Conservation (phyloP, 2,797 vertebrate species). For the Sebastes nivosus region DNA sequence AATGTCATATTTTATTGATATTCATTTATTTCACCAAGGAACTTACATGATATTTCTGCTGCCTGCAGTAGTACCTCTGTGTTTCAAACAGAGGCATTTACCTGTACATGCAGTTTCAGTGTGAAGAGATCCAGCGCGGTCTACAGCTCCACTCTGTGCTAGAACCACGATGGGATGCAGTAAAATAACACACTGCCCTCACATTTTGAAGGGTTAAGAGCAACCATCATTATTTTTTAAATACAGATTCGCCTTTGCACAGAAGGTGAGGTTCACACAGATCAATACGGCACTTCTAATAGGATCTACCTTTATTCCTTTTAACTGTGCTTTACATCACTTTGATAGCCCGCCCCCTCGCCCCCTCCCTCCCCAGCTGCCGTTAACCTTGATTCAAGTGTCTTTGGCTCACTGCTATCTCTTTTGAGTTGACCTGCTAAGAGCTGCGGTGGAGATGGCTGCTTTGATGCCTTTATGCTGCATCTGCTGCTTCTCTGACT, state of each 20-base stretch:
- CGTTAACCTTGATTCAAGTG: slow-evolving; percentile 66
- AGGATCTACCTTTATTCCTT: slow-evolving; percentile 51
- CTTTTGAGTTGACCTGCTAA: slow-evolving; percentile 67
- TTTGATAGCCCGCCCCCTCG: slow-evolving; percentile 50
- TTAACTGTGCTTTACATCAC: slow-evolving; percentile 62
- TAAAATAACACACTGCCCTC: not conserved
- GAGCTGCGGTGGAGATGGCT: slow-evolving; percentile 50
- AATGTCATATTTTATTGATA: not conserved
- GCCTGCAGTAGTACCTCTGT: not conserved
- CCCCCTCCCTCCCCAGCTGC: slow-evolving; percentile 3
- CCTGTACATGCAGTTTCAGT: not conserved
- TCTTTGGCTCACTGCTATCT: slow-evolving; percentile 52
- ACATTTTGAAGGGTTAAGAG: slow-evolving; percentile 17
- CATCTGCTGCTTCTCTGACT: slow-evolving; percentile 51
- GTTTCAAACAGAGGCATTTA: not conserved
- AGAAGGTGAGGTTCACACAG: slow-evolving; percentile 23
- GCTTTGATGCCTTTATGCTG: slow-evolving; percentile 67
- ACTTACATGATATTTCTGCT: not conserved
- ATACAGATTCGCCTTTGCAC: slow-evolving; percentile 42
- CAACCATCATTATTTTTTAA: slow-evolving; percentile 47
- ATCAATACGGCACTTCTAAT: slow-evolving; percentile 58
- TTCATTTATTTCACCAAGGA: not conserved
- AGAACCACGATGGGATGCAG: not conserved
- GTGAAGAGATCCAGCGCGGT: not conserved
- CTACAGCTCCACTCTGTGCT: not conserved